Evolutionary conservation across 2,113 vertebrate species (phyloP).

Genomic region (Oreochromis spilurus): DNA sequence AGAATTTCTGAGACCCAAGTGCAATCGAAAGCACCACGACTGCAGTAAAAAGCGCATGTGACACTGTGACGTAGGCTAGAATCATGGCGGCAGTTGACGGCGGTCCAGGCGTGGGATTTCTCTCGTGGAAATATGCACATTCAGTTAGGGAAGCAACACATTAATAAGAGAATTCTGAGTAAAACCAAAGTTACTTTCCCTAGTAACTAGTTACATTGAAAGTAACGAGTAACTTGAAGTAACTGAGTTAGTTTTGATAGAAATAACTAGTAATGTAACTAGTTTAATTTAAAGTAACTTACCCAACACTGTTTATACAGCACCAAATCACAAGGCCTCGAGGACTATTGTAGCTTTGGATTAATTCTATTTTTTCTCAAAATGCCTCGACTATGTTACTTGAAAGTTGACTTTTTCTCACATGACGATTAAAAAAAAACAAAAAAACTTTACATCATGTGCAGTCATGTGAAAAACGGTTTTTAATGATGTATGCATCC

Average conservation of each 20-base stretch:
- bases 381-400: neutral
- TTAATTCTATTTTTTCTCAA: neutral
- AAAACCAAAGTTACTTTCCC: neutral
- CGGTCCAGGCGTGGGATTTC: too few relatives aligned
- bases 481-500: rapidly evolving
- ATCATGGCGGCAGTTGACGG: too few relatives aligned
- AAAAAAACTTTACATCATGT: neutral
- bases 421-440: rapidly evolving
- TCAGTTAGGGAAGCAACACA: neutral
- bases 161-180: neutral
- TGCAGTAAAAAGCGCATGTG: too few relatives aligned
- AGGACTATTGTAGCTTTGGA: neutral
- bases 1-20: too few relatives aligned
- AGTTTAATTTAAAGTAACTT: neutral
- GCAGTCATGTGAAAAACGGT: neutral
- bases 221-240: neutral
- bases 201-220: neutral
- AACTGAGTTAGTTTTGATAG: neutral
- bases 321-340: rapidly evolving
- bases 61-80: too few relatives aligned
- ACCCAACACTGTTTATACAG: neutral
- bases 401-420: neutral
- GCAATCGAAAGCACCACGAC: too few relatives aligned
- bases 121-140: too few relatives aligned
- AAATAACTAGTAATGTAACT: neutral